A percentile compares a stretch with the other conserved stretches of the same genome.
phyloP scores from a whole-genome alignment of 53 echinoderm and acorn worm species.

The Hippasteria phrygiana region DNA sequence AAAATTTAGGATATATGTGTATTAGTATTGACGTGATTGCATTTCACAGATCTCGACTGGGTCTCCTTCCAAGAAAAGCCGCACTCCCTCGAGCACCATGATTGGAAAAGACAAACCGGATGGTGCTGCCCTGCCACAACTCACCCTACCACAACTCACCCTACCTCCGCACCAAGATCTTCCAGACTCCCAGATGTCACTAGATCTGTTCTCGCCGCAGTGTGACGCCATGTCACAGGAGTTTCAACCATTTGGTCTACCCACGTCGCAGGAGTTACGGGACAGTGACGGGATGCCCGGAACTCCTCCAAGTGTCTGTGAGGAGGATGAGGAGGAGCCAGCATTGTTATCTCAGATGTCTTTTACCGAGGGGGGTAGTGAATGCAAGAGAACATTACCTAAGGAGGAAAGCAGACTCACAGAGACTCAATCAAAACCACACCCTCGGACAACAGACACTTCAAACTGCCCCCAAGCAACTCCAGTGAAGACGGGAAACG shows the following conservation, averaged over 20 bases:
- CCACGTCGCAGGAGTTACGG: background rate
- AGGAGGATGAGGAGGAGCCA: background rate
- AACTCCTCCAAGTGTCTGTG: background rate
- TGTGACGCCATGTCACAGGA: slow-evolving; percentile 39
- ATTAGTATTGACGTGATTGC: background rate
- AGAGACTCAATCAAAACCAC: background rate
- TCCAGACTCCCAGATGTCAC: slow-evolving; percentile 37
- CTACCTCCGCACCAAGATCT: background rate
- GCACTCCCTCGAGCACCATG: slow-evolving; percentile 21
- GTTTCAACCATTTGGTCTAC: slow-evolving; percentile 2
- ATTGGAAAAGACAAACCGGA: background rate
- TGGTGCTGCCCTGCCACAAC: too few species aligned
- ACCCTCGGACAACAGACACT: background rate
- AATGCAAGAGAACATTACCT: background rate
- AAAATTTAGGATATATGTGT: background rate
- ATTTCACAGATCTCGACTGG: background rate
- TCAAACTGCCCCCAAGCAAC: background rate
- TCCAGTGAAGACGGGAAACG: background rate
- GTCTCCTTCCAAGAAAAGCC: slow-evolving; percentile 27
- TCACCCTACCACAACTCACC: background rate
- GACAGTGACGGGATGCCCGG: background rate
- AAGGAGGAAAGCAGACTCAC: background rate
- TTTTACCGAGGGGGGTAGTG: slow-evolving; percentile 1
- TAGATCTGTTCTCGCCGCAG: slow-evolving; percentile 7
- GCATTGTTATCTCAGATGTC: slow-evolving; percentile 50